Percentiles rank a stretch among this genome's conserved stretches.
Evolutionary conservation across 2,113 vertebrate genomes (phyloP).

Genomic region (Sciurus niger): DNA sequence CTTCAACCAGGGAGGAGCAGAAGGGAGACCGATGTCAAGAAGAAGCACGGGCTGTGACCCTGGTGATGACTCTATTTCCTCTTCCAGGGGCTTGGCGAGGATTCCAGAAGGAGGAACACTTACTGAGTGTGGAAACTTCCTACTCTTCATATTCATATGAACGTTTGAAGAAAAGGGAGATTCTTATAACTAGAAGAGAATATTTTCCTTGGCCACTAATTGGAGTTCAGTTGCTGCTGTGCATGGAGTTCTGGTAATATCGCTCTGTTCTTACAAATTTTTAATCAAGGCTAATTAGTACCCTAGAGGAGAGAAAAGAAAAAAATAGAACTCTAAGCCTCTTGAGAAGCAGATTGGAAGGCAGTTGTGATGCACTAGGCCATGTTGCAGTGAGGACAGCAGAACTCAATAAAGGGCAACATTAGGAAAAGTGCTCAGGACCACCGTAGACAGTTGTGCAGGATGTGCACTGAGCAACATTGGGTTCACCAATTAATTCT

Average conservation of each 20-base stretch:
- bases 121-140: background rate
- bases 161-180: background rate
- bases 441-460: background rate
- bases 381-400: background rate
- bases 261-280: background rate
- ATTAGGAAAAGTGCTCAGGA: background rate
- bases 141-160: background rate
- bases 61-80: slow-evolving; percentile 37
- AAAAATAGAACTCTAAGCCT: background rate
- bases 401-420: background rate
- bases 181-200: background rate
- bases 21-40: slow-evolving; percentile 44
- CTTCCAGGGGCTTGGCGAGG: slow-evolving; percentile 24
- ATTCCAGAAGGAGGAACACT: background rate
- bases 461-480: background rate
- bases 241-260: background rate
- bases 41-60: background rate
- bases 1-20: slow-evolving; percentile 10
- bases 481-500: background rate
- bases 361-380: background rate
- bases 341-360: background rate
- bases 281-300: background rate
- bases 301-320: background rate
- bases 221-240: background rate
- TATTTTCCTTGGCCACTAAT: background rate